phyloP scores from a whole-genome alignment of 1,140 invertebrate genomes.

The Penaeus vannamei region DNA sequence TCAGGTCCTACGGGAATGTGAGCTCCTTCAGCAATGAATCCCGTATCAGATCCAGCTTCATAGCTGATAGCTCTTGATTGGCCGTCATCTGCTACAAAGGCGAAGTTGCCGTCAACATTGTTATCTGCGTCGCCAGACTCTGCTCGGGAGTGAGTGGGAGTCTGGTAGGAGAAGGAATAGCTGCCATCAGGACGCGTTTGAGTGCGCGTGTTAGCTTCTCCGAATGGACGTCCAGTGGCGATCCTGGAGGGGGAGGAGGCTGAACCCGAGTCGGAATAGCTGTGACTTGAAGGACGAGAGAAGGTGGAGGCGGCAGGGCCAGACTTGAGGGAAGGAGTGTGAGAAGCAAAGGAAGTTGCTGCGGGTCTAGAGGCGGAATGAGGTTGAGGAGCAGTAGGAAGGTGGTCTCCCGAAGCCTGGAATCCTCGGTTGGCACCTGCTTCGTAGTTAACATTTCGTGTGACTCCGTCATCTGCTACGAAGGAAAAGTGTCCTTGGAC shows the following conservation, averaged over 20 bases:
- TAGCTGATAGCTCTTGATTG: constrained; percentile 55
- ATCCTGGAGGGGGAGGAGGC: constrained; percentile 9
- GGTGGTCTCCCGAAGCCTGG: background rate
- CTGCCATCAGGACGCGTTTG: constrained; percentile 56
- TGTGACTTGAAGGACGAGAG: too few species aligned
- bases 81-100: constrained; percentile 65
- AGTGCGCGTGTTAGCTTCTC: constrained; percentile 59
- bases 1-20: constrained; percentile 66
- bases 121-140: constrained; percentile 60
- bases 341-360: too few species aligned
- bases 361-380: background rate
- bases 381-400: background rate
- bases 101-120: constrained; percentile 64
- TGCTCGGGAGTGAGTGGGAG: constrained; percentile 60
- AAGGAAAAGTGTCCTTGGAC: background rate
- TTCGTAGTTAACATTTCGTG: background rate
- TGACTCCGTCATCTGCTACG: background rate
- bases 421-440: constrained; percentile 22
- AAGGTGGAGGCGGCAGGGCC: background rate
- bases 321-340: background rate
- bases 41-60: constrained; percentile 65
- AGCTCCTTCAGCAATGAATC: constrained; percentile 65
- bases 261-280: background rate
- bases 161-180: constrained; percentile 66
- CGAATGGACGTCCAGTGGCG: constrained; percentile 24